Base-by-base conservation (phyloP, 2,888 invertebrate species). In the Aplocera efformata region DNA sequence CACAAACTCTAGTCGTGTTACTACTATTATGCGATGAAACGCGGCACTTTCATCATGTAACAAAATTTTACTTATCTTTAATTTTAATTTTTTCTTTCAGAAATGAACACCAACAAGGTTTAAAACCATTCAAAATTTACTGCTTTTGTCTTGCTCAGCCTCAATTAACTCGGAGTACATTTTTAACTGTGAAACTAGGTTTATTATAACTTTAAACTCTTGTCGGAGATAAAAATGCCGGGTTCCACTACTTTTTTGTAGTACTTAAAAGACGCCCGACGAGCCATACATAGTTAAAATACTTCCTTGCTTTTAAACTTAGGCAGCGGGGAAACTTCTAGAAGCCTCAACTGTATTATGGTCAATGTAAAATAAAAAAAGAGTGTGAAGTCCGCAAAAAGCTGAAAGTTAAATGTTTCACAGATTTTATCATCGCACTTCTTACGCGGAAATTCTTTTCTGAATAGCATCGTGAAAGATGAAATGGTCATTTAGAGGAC, bases 401-500 rank as follows among this genome's bases (percentile, higher is more conserved):
- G 68, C 68, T 59, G 40, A 54, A 70, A 76, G 73, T 76, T 78
- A 74, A 77, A 75, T 72, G 72, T 73, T 75, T 60, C 66, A 58
- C 57, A 69, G 64, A 66, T 69, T 73, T 65, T 67, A 72, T 66
- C 47, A 63, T 64, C 50, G 61, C 50, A 50, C 53, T 53, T 50
- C 55, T 60, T 58, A 60, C 43, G 50, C 38, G 38, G 42, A 25
- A 36, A 28, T 45, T 55, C 44, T 58, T 52, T 48, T 68, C 56
- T 58, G 49, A 57, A 60, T 52, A 53, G 53, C 45, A 40, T 50
- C 44, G 53, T 54, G 48, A 61, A 58, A 47, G 62, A 60, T 53
- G 54, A 60, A 63, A 60, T 51, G 54, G 58, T 64, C 55, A 40
- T 42, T 40, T 36, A 32, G 35, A 29, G 29, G 31, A 39, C 42